Conservation (phyloP, 2,113 vertebrate genomes). For the Phalacrocorax aristotelis region DNA sequence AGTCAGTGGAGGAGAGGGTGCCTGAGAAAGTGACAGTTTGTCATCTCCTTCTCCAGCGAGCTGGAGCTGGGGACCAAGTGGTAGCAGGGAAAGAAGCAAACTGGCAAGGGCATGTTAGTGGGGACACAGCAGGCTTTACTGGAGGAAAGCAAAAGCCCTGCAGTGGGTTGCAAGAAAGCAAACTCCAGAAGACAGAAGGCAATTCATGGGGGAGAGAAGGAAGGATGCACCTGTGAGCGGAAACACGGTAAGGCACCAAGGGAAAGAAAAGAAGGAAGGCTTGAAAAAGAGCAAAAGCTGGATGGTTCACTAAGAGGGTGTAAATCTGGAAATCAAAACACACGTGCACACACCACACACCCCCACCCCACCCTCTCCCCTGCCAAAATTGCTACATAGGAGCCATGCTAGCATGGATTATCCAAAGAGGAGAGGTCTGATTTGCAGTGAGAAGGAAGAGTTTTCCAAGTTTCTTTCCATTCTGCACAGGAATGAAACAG, state of each 20-base stretch:
- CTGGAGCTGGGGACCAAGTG: neutral
- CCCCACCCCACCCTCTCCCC: neutral
- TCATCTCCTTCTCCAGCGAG: conserved; percentile 33
- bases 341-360: neutral
- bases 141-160: neutral
- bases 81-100: conserved; percentile 18
- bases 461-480: neutral
- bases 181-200: neutral
- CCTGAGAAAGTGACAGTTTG: conserved; percentile 65
- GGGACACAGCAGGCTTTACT: neutral
- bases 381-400: neutral
- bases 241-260: neutral
- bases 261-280: neutral
- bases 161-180: neutral
- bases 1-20: conserved; percentile 43
- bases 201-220: neutral
- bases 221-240: neutral
- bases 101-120: neutral
- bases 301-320: neutral
- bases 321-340: neutral
- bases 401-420: neutral
- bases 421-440: neutral
- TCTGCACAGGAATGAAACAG: neutral
- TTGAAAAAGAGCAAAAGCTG: neutral
- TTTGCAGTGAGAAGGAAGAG: neutral